A percentile compares a stretch with the other conserved stretches of the same genome.
Evolutionary conservation across 2,797 vertebrate genomes (phyloP).

Genomic region (Myotis daubentonii): DNA sequence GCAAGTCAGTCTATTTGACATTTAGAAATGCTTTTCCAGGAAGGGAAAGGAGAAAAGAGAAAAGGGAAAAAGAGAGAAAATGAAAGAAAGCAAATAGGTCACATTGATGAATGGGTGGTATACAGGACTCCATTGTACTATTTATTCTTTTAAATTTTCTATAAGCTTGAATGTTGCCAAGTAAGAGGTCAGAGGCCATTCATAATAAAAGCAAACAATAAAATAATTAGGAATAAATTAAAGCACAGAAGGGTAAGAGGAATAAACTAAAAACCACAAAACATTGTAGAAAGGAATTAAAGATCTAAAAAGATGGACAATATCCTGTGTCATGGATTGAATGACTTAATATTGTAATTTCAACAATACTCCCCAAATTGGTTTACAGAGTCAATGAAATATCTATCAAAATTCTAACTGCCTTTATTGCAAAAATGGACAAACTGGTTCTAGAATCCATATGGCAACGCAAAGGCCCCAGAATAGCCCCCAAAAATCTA

Average conservation of each 20-base stretch:
- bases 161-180: background rate
- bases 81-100: background rate
- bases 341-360: background rate
- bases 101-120: background rate
- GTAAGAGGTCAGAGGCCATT: background rate
- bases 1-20: background rate
- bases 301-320: background rate
- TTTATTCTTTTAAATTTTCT: background rate
- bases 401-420: background rate
- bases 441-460: background rate
- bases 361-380: background rate
- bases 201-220: background rate
- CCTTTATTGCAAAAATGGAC: background rate
- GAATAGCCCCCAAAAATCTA: background rate
- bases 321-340: background rate
- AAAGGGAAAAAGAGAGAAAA: background rate
- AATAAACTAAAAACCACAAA: background rate
- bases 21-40: background rate
- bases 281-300: constrained; percentile 37
- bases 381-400: background rate
- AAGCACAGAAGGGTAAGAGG: background rate
- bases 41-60: background rate
- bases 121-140: background rate
- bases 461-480: background rate
- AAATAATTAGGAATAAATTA: background rate